Conservation (phyloP, 2,797 vertebrate species). For the Hypotaenidia okinawae region DNA sequence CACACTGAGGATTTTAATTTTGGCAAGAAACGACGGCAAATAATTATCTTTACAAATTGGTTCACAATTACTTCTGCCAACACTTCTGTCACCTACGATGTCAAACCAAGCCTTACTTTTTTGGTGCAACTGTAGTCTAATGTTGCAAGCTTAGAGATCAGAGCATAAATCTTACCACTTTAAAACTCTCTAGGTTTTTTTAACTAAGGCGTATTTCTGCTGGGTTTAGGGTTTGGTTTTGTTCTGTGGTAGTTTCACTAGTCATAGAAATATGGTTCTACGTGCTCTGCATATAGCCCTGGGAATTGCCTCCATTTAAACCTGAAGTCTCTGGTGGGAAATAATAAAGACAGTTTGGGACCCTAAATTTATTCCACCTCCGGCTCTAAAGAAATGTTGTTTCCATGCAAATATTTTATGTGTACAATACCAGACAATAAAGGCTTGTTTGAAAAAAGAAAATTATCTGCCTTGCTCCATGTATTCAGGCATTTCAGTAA, state of each 20-base stretch:
- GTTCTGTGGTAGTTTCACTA: neutral
- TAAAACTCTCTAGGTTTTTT: neutral
- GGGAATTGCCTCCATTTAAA: neutral
- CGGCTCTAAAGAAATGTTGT: conserved; percentile 14
- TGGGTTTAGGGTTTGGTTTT: neutral
- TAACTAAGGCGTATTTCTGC: neutral
- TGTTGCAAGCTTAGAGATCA: neutral
- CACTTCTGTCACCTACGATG: neutral
- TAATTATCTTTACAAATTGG: neutral
- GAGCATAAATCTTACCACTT: neutral
- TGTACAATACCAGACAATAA: conserved; percentile 46
- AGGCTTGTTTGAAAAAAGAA: conserved; percentile 23
- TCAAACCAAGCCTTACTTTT: neutral
- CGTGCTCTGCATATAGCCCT: neutral
- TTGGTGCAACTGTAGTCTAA: neutral
- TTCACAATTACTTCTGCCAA: neutral
- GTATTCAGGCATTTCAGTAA: neutral
- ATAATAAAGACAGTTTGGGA: neutral
- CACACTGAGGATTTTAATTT: neutral
- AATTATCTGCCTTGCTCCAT: neutral
- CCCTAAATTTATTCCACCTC: neutral
- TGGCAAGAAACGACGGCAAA: neutral
- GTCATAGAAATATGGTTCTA: neutral
- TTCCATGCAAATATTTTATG: neutral
- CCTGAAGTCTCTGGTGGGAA: neutral